These are phyloP conservation scores for Agonopterix heracliana DNA, from an alignment of 2,888 invertebrate genomes.

Conservation along the genomic window DNA sequence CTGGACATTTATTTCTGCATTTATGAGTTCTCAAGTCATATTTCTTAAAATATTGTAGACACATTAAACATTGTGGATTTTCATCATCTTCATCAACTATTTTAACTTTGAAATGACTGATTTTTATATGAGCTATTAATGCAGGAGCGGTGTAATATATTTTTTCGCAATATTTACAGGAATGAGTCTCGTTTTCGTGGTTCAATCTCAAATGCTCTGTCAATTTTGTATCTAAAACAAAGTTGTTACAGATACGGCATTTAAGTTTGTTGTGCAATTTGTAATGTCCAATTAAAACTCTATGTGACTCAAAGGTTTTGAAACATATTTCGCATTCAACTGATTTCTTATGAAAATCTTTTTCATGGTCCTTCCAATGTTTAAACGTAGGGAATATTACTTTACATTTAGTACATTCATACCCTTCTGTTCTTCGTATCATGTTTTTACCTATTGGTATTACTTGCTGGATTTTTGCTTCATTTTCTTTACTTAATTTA, in stretches of 20 bases:
- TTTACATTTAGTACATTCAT: background rate
- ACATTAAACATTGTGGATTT: background rate
- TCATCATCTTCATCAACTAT: background rate
- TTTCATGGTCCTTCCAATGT: background rate
- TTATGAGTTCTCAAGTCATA: background rate
- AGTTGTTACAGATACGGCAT: background rate
- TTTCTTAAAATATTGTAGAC: background rate
- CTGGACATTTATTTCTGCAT: constrained; percentile 28
- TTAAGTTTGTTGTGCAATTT: background rate
- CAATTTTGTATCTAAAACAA: background rate
- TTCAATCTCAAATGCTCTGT: background rate
- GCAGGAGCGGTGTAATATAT: no score
- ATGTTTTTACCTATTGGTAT: constrained; percentile 8
- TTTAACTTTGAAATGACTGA: no score
- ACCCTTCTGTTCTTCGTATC: background rate
- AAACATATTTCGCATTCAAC: background rate
- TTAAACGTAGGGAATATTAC: background rate
- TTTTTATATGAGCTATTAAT: no score
- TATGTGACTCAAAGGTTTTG: background rate
- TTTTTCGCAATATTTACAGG: no score
- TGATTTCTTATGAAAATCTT: background rate
- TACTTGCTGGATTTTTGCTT: background rate
- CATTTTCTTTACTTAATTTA: no score
- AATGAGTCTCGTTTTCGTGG: background rate
- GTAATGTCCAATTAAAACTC: background rate